A percentile compares a stretch with the other conserved stretches of the same genome.
Evolutionary conservation across 2,113 vertebrate genomes (phyloP).

Genomic region (Gasterosteus nipponicus): DNA sequence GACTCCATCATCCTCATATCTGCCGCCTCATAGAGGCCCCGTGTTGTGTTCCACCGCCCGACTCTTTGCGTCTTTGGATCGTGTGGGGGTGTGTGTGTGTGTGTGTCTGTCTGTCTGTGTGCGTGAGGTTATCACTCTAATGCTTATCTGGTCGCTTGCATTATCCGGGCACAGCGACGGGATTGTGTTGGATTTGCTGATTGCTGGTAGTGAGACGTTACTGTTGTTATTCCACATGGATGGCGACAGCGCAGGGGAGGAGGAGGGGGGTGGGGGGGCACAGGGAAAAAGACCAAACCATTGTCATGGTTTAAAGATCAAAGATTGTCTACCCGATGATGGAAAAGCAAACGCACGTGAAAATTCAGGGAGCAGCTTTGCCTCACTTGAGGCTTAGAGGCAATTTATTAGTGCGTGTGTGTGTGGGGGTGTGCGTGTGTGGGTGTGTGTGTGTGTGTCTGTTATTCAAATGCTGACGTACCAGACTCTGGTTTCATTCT

Average conservation of each 20-base stretch:
- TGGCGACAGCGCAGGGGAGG: constrained; percentile 27
- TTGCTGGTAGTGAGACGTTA: constrained; percentile 61
- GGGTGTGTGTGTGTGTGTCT: constrained; percentile 9
- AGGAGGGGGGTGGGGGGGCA: constrained; percentile 21
- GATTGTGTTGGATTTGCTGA: constrained; percentile 60
- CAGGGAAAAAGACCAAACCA: constrained; percentile 56
- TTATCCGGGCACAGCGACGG: constrained; percentile 53
- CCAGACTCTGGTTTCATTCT: constrained; percentile 16
- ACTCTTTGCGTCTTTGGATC: not conserved
- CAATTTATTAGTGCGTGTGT: constrained; percentile 8
- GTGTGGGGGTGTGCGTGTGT: not conserved
- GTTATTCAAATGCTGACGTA: constrained; percentile 18
- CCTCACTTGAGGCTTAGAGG: constrained; percentile 42
- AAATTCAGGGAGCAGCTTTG: constrained; percentile 55
- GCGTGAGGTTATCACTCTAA: constrained; percentile 57
- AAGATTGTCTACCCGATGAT: constrained; percentile 60
- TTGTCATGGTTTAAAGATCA: constrained; percentile 73
- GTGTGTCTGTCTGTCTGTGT: constrained; percentile 26
- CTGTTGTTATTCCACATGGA: constrained; percentile 60
- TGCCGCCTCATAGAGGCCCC: constrained; percentile 37
- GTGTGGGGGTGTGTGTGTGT: constrained; percentile 7
- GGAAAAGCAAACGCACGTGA: constrained; percentile 46
- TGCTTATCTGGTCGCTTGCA: constrained; percentile 72
- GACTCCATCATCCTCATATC: constrained; percentile 68
- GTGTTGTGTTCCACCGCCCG: constrained; percentile 21